Percentiles rank a stretch among this genome's conserved stretches.
These are phyloP conservation scores for Rhinella marina DNA, from an alignment of 2,797 vertebrate species.

Conservation along the genomic window DNA sequence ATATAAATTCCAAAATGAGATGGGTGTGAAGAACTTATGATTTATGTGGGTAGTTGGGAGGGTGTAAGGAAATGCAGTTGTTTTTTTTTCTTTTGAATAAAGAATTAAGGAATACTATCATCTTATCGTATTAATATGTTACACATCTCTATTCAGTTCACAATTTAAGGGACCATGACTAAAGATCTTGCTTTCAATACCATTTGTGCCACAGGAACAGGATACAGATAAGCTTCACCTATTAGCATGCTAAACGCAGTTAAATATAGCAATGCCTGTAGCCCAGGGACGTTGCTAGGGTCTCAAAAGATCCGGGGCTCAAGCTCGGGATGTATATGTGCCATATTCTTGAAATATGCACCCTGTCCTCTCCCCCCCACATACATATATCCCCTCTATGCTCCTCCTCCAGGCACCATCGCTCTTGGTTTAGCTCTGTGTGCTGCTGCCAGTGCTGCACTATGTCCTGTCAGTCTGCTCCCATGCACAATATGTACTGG, in stretches of 20 bases:
- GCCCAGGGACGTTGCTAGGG: no score
- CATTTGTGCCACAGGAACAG: neutral
- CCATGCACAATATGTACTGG: no score
- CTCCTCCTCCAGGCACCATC: no score
- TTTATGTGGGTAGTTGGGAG: no score
- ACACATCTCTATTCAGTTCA: neutral
- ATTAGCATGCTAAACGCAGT: neutral
- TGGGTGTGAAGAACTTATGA: neutral
- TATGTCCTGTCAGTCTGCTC: no score
- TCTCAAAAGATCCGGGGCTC: no score
- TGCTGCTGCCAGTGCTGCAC: no score
- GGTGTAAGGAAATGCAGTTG: neutral
- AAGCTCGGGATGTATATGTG: no score
- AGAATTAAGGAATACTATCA: neutral
- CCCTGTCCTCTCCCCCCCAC: no score
- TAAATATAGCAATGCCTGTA: neutral
- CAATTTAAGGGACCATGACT: neutral
- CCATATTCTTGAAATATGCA: no score
- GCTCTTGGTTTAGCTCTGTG: no score
- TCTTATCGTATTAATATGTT: neutral
- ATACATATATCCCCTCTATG: no score
- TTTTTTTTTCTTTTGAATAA: neutral
- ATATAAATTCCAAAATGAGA: neutral
- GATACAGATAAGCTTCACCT: neutral
- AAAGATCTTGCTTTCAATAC: neutral